These are phyloP conservation scores for Chironomus striatipennis DNA, from an alignment of 1,140 invertebrate genomes.

Conservation along the genomic window DNA sequence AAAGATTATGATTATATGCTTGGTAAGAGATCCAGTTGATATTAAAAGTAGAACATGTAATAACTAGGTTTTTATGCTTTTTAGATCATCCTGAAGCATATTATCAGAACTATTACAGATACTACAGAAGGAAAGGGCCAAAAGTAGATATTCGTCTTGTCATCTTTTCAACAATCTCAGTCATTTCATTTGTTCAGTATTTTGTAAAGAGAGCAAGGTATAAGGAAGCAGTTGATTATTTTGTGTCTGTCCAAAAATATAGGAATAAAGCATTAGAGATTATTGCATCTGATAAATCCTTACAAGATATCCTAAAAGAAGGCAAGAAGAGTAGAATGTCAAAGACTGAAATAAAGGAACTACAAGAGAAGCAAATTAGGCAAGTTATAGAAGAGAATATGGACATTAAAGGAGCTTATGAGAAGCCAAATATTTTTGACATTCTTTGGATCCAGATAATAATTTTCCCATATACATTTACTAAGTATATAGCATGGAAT, in stretches of 20 bases:
- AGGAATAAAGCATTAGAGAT: conserved; percentile 72
- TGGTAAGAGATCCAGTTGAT: conserved; percentile 35
- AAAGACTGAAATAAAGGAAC: conserved; percentile 68
- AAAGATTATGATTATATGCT: conserved; percentile 91
- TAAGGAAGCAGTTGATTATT: conserved; percentile 76
- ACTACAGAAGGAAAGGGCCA: conserved; percentile 69
- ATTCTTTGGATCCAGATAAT: conserved; percentile 76
- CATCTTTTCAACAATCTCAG: conserved; percentile 68
- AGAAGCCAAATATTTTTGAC: conserved; percentile 65
- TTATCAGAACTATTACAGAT: conserved; percentile 84
- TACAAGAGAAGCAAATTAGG: conserved; percentile 61
- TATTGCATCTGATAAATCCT: conserved; percentile 57
- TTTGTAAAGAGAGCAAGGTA: conserved; percentile 67
- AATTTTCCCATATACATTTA: conserved; percentile 63
- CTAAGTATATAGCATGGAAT: conserved; percentile 64
- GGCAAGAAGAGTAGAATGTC: conserved; percentile 44
- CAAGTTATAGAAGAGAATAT: conserved; percentile 81
- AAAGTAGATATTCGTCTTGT: conserved; percentile 86
- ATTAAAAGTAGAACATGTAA: neutral
- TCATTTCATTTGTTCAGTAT: conserved; percentile 79
- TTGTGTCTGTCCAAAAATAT: conserved; percentile 80
- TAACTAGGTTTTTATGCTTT: neutral
- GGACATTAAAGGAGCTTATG: conserved; percentile 83
- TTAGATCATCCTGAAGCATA: conserved; percentile 81
- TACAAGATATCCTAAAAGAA: conserved; percentile 46